phyloP scores from a whole-genome alignment of 2,888 invertebrate species.

The Carterocephalus palaemon region DNA sequence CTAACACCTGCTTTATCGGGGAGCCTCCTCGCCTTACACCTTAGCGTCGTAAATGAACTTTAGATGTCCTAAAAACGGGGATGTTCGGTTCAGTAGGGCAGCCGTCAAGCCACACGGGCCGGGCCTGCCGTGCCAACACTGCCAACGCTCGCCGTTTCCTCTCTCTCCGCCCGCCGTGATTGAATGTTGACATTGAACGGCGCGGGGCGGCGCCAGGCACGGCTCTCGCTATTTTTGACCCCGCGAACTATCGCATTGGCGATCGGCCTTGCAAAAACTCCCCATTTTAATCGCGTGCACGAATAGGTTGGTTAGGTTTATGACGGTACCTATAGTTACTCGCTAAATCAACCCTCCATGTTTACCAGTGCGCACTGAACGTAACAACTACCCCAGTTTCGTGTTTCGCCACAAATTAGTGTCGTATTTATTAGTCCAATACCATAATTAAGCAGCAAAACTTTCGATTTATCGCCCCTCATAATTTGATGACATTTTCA shows the following conservation, averaged over 20 bases:
- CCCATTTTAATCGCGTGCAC: slow-evolving; percentile 71
- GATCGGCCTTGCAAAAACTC: slow-evolving; percentile 73
- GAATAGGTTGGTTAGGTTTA: too few relatives aligned
- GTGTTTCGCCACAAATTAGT: slow-evolving; percentile 54
- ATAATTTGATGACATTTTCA: slow-evolving; percentile 2
- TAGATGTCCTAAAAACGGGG: too few relatives aligned
- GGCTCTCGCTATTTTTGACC: slow-evolving; percentile 72
- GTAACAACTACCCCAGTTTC: slow-evolving; percentile 43
- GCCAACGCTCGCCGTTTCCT: slow-evolving; percentile 44
- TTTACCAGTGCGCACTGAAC: slow-evolving; percentile 62
- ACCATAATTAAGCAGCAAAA: slow-evolving; percentile 43
- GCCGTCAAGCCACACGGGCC: too few relatives aligned
- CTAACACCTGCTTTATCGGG: too few relatives aligned
- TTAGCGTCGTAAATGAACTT: too few relatives aligned
- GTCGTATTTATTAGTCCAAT: slow-evolving; percentile 44
- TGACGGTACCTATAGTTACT: slow-evolving; percentile 44
- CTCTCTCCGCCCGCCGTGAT: slow-evolving; percentile 71
- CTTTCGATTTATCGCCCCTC: slow-evolving; percentile 34
- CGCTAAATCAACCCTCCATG: slow-evolving; percentile 59
- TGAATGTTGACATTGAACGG: slow-evolving; percentile 73
- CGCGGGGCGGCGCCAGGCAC: slow-evolving; percentile 74
- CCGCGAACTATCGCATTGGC: slow-evolving; percentile 71
- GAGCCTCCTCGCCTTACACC: too few relatives aligned
- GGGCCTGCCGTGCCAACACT: too few relatives aligned
- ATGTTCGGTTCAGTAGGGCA: background rate